Percentiles rank a stretch among this genome's conserved stretches.
Evolutionary conservation across 2,113 vertebrate genomes (phyloP).

Genomic region (Myrmophylax atrothorax): DNA sequence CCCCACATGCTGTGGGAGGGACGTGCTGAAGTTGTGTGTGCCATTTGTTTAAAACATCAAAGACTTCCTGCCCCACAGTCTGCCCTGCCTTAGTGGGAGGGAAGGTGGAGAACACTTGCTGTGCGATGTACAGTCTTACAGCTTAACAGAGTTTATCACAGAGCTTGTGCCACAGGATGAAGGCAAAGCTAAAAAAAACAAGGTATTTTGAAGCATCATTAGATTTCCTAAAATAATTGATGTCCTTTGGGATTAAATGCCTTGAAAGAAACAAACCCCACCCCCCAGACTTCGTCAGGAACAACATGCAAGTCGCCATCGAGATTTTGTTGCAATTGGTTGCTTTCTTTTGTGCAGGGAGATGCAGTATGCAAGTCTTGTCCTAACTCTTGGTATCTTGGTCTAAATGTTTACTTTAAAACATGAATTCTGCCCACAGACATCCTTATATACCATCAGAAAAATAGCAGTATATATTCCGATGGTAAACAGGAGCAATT

Average conservation of each 20-base stretch:
- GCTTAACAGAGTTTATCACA: background rate
- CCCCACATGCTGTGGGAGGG: background rate
- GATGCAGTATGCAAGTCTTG: too few species aligned
- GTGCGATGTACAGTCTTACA: background rate
- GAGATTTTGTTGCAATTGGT: background rate
- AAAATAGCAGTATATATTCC: background rate
- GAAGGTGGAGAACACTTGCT: background rate
- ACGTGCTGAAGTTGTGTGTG: background rate
- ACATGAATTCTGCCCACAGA: background rate
- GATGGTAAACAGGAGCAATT: background rate
- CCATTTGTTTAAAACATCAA: background rate
- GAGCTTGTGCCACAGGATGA: background rate
- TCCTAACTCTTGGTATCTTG: background rate
- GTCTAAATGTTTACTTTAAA: background rate
- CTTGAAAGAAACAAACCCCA: background rate
- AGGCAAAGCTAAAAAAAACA: background rate
- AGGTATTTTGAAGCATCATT: background rate
- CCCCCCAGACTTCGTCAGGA: background rate
- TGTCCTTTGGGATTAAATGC: background rate
- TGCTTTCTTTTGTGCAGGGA: background rate
- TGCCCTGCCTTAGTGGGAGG: background rate
- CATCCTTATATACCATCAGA: background rate
- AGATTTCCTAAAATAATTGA: background rate
- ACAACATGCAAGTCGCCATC: rapidly evolving
- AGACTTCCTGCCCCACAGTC: background rate